Percentiles rank a stretch among this genome's conserved stretches.
These are phyloP conservation scores for Parelbella ahira DNA, from an alignment of 2,888 invertebrate species.

Conservation along the genomic window DNA sequence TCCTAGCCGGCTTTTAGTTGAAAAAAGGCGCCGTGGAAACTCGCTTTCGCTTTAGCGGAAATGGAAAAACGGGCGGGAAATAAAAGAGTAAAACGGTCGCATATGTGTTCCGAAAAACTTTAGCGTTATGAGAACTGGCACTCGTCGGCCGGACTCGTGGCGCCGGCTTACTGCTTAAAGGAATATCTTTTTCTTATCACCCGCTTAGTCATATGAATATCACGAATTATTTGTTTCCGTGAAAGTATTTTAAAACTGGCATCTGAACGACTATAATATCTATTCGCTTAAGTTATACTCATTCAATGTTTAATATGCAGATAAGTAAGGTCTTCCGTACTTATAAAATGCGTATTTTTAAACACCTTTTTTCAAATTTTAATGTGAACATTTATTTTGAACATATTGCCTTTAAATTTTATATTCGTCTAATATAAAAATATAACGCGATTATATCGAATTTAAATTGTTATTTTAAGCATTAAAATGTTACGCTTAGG, in stretches of 20 bases:
- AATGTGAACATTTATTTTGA: too few species aligned
- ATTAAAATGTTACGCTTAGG: too few species aligned
- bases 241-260: conserved; percentile 8
- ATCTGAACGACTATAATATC: too few species aligned
- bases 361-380: too few species aligned
- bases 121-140: conserved; percentile 43
- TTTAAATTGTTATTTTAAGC: too few species aligned
- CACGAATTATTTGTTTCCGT: conserved; percentile 7
- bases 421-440: too few species aligned
- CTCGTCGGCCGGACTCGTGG: conserved; percentile 14
- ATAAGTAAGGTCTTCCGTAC: too few species aligned
- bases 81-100: conserved; percentile 55
- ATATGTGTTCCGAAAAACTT: conserved; percentile 64
- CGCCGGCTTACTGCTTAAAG: conserved; percentile 14
- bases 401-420: too few species aligned
- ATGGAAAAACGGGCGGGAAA: conserved; percentile 69
- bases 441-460: too few species aligned
- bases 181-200: conserved; percentile 17
- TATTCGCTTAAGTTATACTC: too few species aligned
- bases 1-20: conserved; percentile 64
- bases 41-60: conserved; percentile 71
- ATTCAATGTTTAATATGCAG: too few species aligned
- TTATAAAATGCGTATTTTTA: too few species aligned
- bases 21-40: conserved; percentile 70
- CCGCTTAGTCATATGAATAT: conserved; percentile 2